Conservation (phyloP, 2,797 vertebrate genomes). For the Gymnoscopelus braueri region DNA sequence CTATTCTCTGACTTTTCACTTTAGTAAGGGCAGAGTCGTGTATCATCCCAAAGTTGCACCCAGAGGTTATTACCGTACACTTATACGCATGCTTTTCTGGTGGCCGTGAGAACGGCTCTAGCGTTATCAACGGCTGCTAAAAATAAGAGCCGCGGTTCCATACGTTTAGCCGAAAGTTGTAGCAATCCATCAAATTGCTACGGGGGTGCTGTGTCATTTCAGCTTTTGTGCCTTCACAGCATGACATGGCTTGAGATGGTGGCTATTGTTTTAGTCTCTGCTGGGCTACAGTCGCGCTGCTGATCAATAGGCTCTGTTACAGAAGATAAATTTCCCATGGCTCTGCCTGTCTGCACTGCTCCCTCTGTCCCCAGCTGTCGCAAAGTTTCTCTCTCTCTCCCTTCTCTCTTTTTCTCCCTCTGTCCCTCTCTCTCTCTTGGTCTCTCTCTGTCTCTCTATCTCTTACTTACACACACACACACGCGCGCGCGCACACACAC, state of each 20-base stretch:
- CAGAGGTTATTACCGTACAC: background rate
- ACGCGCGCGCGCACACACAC: background rate
- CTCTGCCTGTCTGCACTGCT: constrained; percentile 69
- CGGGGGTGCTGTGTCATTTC: constrained; percentile 23
- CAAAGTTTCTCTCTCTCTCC: constrained; percentile 44
- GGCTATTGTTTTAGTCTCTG: constrained; percentile 65
- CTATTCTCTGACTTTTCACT: no score
- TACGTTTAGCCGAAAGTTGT: constrained; percentile 29
- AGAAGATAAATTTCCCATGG: constrained; percentile 81
- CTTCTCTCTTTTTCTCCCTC: constrained; percentile 12
- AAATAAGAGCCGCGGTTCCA: constrained; percentile 7
- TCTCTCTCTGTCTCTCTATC: no score
- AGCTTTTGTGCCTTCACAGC: constrained; percentile 47
- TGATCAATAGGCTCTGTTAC: constrained; percentile 78
- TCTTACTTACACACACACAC: constrained; percentile 9
- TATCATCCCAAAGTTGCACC: background rate
- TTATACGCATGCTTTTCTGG: background rate
- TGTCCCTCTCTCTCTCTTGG: background rate
- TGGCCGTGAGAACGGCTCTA: background rate
- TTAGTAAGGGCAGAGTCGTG: background rate
- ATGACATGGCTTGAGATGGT: constrained; percentile 45
- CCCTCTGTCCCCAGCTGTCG: constrained; percentile 64
- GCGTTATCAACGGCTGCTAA: constrained; percentile 21
- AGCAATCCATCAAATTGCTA: constrained; percentile 41
- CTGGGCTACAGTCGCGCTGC: constrained; percentile 62